A percentile compares a stretch with the other conserved stretches of the same genome.
phyloP scores from a whole-genome alignment of 92 coral and sea anemone genomes.

The Zoanthus solanderi region DNA sequence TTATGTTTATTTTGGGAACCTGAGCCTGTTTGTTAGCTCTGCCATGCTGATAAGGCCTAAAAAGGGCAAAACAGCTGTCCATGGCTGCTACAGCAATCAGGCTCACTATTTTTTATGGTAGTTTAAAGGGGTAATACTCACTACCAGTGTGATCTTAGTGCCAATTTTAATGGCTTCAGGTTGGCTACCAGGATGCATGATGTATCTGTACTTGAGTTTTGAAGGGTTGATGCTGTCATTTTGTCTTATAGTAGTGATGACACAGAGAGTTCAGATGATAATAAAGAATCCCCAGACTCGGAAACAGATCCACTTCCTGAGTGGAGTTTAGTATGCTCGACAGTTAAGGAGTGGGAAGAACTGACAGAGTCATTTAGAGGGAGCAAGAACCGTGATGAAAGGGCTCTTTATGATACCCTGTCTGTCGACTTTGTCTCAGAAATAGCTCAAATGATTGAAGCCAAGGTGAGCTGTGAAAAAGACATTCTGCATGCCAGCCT shows the following conservation, averaged over 20 bases:
- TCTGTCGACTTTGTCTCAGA: slow-evolving; percentile 97
- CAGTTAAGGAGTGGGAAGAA: slow-evolving; percentile 89
- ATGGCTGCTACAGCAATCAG: too few species aligned
- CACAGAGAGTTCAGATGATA: slow-evolving; percentile 53
- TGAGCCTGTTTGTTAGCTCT: too few species aligned
- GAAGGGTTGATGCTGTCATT: neutral
- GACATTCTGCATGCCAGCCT: too few species aligned
- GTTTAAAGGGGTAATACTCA: too few species aligned
- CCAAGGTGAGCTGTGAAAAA: slow-evolving; percentile 69
- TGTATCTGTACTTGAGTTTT: too few species aligned
- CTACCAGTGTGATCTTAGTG: too few species aligned
- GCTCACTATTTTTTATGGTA: too few species aligned
- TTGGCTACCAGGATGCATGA: too few species aligned
- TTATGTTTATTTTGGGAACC: too few species aligned
- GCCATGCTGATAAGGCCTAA: too few species aligned
- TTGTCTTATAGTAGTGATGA: slow-evolving; percentile 47
- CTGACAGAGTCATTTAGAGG: slow-evolving; percentile 88
- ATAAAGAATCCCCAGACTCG: slow-evolving; percentile 49
- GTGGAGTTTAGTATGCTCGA: slow-evolving; percentile 90
- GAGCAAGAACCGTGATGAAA: slow-evolving; percentile 89
- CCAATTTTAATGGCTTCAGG: too few species aligned
- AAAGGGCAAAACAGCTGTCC: too few species aligned
- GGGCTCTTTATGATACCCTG: slow-evolving; percentile 90
- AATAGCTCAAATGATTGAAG: slow-evolving; percentile 93
- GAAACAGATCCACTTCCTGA: slow-evolving; percentile 52